A percentile compares a stretch with the other conserved stretches of the same genome.
Evolutionary conservation across 2,797 vertebrate genomes (phyloP).

Genomic region (Labeo calbasu): DNA sequence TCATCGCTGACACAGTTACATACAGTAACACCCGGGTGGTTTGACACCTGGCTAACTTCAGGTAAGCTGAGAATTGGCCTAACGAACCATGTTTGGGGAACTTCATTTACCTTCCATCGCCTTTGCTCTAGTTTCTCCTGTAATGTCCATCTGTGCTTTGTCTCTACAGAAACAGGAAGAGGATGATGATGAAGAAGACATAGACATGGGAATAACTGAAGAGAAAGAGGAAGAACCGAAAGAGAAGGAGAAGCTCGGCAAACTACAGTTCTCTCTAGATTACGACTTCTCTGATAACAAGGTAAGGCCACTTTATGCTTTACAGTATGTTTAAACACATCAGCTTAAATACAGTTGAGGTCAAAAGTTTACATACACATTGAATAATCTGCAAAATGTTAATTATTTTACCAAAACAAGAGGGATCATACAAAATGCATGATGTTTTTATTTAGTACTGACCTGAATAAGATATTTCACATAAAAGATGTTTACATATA

Average conservation of each 20-base stretch:
- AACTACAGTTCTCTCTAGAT: conserved; percentile 95
- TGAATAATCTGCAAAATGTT: too few relatives aligned
- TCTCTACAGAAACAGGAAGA: conserved; percentile 85
- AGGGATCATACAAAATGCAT: too few relatives aligned
- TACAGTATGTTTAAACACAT: background rate
- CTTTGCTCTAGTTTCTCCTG: conserved; percentile 49
- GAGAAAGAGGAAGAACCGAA: conserved; percentile 94
- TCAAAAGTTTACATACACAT: too few relatives aligned
- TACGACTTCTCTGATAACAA: conserved; percentile 96
- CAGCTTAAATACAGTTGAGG: too few relatives aligned
- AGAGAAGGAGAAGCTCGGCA: conserved; percentile 94
- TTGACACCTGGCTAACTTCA: conserved; percentile 61
- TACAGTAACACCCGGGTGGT: conserved; percentile 44
- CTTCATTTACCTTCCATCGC: conserved; percentile 57
- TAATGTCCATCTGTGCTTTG: conserved; percentile 54
- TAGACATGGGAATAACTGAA: conserved; percentile 88
- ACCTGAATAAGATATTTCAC: too few relatives aligned
- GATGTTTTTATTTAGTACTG: too few relatives aligned
- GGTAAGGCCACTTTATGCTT: conserved; percentile 67
- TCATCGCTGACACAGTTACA: conserved; percentile 78
- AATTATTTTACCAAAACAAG: too few relatives aligned
- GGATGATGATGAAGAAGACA: conserved; percentile 86
- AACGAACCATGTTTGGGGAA: conserved; percentile 56
- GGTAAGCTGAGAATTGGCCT: conserved; percentile 66
- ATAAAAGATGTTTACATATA: too few relatives aligned